Evolutionary conservation across 2,113 vertebrate species (phyloP).

Genomic region (Trochalopteron elliotii): DNA sequence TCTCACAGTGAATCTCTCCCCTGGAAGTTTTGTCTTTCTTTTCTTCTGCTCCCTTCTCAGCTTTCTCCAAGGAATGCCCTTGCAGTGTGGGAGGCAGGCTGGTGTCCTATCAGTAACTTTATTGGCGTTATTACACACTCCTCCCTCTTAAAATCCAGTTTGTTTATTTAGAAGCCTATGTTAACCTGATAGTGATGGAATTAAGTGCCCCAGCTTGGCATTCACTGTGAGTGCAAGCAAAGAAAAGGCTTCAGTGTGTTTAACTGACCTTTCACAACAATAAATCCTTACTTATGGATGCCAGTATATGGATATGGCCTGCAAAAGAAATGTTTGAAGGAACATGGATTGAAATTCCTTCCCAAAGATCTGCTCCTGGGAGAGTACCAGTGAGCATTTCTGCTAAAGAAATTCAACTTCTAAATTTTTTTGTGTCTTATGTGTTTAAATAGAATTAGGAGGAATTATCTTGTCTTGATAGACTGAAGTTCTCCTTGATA

Average conservation of each 20-base stretch:
- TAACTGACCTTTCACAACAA: background rate
- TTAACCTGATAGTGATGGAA: slow-evolving; percentile 42
- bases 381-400: background rate
- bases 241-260: background rate
- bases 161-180: slow-evolving; percentile 45
- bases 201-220: slow-evolving; percentile 25
- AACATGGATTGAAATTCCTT: background rate
- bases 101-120: background rate
- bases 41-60: background rate
- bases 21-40: background rate
- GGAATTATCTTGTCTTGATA: background rate
- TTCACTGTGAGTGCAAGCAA: background rate
- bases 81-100: slow-evolving; percentile 31
- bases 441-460: background rate
- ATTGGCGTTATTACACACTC: slow-evolving; percentile 10
- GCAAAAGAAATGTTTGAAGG: background rate
- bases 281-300: background rate
- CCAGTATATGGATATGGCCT: background rate
- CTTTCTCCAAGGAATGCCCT: slow-evolving; percentile 18
- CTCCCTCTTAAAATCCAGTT: slow-evolving; percentile 22
- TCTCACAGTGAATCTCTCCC: background rate
- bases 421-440: background rate
- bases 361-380: background rate
- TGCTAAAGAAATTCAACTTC: background rate
- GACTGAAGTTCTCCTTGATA: background rate